A percentile compares a stretch with the other conserved stretches of the same genome.
Conservation (phyloP, 2,113 vertebrate species). For the Lophius piscatorius region DNA sequence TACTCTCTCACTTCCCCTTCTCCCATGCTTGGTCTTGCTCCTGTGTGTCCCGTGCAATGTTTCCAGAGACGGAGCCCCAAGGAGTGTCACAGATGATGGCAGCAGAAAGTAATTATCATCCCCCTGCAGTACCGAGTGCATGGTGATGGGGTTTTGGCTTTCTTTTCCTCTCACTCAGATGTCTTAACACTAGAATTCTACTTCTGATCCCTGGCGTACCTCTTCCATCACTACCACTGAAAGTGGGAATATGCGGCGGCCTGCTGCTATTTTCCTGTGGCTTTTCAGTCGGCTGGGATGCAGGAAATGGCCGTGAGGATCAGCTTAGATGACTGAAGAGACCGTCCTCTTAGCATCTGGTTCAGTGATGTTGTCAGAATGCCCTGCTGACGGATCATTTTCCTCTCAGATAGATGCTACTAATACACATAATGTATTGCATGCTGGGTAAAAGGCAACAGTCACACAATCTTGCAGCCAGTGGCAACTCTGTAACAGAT, state of each 20-base stretch:
- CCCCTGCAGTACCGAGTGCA: conserved; percentile 77
- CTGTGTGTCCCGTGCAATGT: conserved; percentile 80
- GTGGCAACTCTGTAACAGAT: conserved; percentile 12
- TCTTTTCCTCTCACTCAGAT: conserved; percentile 54
- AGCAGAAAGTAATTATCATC: conserved; percentile 96
- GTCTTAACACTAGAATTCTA: conserved; percentile 31
- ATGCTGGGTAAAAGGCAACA: conserved; percentile 67
- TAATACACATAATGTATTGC: conserved; percentile 66
- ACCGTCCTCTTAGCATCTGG: conserved; percentile 6
- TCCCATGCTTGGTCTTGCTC: conserved; percentile 72
- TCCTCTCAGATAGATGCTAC: conserved; percentile 51
- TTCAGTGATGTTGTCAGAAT: conserved; percentile 29
- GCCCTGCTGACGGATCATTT: conserved; percentile 38
- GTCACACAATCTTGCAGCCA: conserved; percentile 43
- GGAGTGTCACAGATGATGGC: conserved; percentile 85
- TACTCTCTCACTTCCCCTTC: conserved; percentile 44
- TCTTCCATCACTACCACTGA: conserved; percentile 41
- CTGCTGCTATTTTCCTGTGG: conserved; percentile 5
- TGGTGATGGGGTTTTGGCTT: conserved; percentile 88
- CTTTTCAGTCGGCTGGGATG: conserved; percentile 21
- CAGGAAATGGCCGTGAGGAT: conserved; percentile 43
- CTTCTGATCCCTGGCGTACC: conserved; percentile 20
- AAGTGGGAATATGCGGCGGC: background rate
- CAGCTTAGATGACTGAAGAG: conserved; percentile 8
- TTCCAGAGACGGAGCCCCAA: conserved; percentile 84